Conservation (phyloP, 2,888 invertebrate species). For the Galerucella pusilla region DNA sequence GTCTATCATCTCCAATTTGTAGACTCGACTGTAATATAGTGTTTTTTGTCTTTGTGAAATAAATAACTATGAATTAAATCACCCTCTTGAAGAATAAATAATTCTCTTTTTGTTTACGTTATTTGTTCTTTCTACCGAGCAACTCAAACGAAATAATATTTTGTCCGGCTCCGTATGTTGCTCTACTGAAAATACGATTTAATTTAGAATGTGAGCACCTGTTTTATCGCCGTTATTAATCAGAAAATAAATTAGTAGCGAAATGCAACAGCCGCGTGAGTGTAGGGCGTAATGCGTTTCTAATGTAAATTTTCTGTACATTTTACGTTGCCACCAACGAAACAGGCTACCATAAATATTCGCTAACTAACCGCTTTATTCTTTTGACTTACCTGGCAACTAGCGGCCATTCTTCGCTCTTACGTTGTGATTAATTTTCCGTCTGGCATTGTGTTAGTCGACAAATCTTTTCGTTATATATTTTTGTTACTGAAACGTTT, state of each 20-base stretch:
- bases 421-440: slow-evolving; percentile 2
- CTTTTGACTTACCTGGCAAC: slow-evolving; percentile 45
- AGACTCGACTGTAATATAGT: no score
- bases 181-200: slow-evolving; percentile 49
- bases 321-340: slow-evolving; percentile 45
- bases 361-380: slow-evolving; percentile 49
- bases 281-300: slow-evolving; percentile 57
- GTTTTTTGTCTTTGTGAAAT: no score
- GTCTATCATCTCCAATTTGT: no score
- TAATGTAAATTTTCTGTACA: slow-evolving; percentile 58
- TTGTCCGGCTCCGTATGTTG: no score
- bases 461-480: neutral
- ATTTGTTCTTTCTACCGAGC: no score
- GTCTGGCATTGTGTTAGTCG: slow-evolving; percentile 4
- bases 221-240: slow-evolving; percentile 60
- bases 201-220: slow-evolving; percentile 59
- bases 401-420: slow-evolving; percentile 4
- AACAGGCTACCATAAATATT: slow-evolving; percentile 44
- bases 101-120: no score
- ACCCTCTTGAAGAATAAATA: no score
- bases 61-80: no score
- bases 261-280: slow-evolving; percentile 53
- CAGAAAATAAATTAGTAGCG: slow-evolving; percentile 59
- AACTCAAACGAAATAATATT: no score
- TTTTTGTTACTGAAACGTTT: neutral